phyloP scores from a whole-genome alignment of 1,140 invertebrate genomes.

The Bombus breviceps region DNA sequence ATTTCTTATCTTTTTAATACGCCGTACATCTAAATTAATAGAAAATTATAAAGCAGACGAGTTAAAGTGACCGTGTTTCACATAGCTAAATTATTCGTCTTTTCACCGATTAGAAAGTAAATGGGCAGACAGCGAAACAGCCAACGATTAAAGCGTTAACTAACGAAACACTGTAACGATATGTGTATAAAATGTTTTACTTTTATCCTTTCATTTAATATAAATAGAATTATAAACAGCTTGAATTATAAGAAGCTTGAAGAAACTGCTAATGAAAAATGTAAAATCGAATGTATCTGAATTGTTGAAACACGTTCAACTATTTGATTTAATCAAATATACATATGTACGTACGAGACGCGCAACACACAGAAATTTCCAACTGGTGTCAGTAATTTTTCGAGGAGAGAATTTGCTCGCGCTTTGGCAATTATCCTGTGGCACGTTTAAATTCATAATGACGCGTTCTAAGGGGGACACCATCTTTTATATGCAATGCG shows the following conservation, averaged over 20 bases:
- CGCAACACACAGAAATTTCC: too few relatives aligned
- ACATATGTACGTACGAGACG: too few relatives aligned
- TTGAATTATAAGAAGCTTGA: too few relatives aligned
- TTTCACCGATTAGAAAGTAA: slow-evolving; percentile 24
- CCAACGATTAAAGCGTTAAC: not conserved
- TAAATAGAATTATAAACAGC: too few relatives aligned
- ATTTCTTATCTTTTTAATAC: too few relatives aligned
- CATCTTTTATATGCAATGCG: not conserved
- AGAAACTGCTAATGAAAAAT: too few relatives aligned
- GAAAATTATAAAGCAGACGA: not conserved
- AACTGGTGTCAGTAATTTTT: not conserved
- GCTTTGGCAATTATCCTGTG: not conserved
- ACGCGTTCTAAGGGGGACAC: not conserved
- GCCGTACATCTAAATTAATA: not conserved
- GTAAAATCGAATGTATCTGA: too few relatives aligned
- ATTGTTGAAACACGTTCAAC: too few relatives aligned
- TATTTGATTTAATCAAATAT: too few relatives aligned
- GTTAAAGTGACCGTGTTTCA: not conserved
- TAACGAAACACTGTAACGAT: not conserved
- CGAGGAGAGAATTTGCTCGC: not conserved
- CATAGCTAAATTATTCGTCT: not conserved
- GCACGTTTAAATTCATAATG: not conserved
- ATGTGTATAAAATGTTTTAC: too few relatives aligned
- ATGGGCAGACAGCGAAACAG: not conserved
- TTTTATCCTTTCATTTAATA: not conserved